Evolutionary conservation across 2,888 invertebrate genomes (phyloP), one percentile per base, ranked within the genome.

Genomic region (Catonia carolina): DNA sequence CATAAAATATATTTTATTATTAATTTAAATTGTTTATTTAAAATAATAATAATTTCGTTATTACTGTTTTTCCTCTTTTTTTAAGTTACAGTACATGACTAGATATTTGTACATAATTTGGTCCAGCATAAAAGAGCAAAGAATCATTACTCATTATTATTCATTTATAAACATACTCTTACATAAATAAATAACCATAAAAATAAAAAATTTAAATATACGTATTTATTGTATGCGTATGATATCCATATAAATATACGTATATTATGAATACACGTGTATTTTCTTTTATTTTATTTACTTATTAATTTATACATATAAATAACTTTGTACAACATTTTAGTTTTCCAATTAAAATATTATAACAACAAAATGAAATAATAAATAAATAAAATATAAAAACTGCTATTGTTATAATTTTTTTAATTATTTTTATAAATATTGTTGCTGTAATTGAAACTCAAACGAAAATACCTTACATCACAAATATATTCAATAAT

Each of bases 61-160:
- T 27, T 6, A 27, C 27, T 8, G 8, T 8, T 27, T 27, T 20
- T 45, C 1, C 5, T 2, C 5, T 10, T 45, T 12, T 12, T 18
- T 45, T 10, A 45, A 22, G 20, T 20, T 45, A 15, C 37, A 39
- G 36, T 52, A n/a, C 22, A 39, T 52, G 52, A 52, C 52, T 52
- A 52, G 52, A 52, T 37, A 52, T 52, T 52, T 52, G 52, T 52
- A 52, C 52, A 52, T 52, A 52, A 52, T 31, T 52, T 52, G 52
- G 52, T 52, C 52, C 52, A 41, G 52, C 37, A 51, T 45, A 45
- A 45, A 45, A 45, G 45, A 45, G 45, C 27, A 45, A 45, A 14
- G 45, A 45, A 45, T 45, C n/a, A n/a, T n/a, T n/a, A n/a, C n/a
- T n/a, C n/a, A n/a, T n/a, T n/a, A n/a, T n/a, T n/a, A n/a, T n/a